A percentile compares a stretch with the other conserved stretches of the same genome.
phyloP scores from a whole-genome alignment of 2,888 invertebrate species.

The Zele albiditarsus region DNA sequence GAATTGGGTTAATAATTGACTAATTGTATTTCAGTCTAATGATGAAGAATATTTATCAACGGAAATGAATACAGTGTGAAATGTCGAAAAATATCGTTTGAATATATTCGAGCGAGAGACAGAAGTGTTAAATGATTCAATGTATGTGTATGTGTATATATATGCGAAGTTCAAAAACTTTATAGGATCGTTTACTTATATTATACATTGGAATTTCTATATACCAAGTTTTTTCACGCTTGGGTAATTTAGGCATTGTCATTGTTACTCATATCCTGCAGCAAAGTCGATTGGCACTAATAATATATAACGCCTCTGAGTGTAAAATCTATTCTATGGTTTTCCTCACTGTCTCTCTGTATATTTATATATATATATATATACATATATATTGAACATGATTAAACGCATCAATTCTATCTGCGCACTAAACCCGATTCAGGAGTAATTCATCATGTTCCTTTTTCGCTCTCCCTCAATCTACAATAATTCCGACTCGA shows the following conservation, averaged over 20 bases:
- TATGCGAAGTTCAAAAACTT: background rate
- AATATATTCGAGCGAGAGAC: background rate
- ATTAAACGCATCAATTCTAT: conserved; percentile 9
- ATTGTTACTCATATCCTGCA: background rate
- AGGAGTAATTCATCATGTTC: background rate
- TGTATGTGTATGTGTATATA: background rate
- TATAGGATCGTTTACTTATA: background rate
- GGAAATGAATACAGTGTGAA: background rate
- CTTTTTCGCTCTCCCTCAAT: background rate
- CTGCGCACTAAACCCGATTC: background rate
- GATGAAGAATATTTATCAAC: background rate
- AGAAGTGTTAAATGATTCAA: background rate
- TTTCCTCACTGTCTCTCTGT: background rate
- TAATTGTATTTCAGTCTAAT: background rate
- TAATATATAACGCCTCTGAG: background rate
- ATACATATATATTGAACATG: background rate
- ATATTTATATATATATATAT: background rate
- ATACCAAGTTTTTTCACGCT: background rate
- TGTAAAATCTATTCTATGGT: background rate
- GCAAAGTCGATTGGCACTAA: background rate
- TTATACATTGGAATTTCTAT: background rate
- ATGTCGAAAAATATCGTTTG: background rate
- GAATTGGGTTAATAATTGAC: no score
- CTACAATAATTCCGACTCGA: background rate
- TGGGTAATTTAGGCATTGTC: background rate